Base-by-base conservation (phyloP, 2,888 invertebrate genomes). In the Salticus scenicus region DNA sequence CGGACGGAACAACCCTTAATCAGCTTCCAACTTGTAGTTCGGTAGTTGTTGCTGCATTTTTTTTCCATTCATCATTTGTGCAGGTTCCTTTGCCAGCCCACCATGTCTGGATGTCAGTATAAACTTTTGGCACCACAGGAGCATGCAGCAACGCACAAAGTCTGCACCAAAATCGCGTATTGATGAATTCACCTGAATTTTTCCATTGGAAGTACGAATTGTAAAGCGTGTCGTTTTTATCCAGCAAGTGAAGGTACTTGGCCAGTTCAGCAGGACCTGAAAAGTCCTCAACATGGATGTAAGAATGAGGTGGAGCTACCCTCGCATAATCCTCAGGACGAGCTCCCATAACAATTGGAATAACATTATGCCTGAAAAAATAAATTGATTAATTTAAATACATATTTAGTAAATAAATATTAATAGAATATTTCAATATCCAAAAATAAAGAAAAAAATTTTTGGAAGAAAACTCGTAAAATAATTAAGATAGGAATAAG, bases 271-370 rank as follows among this genome's bases (percentile, higher is more conserved):
- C 94, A 0, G 98, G 95, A 28, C 95, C 94, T 37, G 94, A 94
- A 91, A 98, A 98, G 91, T 98, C 98, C 90, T 98, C 98, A 28
- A 98, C 97, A 92, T 98, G 98, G 85, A 98, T 95, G 92, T 96
- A 98, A 2, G 97, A 97, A 89, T 96, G 94, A 90, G 95, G 94
- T 0, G 98, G 98, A 1, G 98, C 96, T 88, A 94, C 94, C 67
- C 95, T 94, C 87, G 94, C 95, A 91, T 98, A 98, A 91, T 98
- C 98, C 83, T 95, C 95, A 0, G 96, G 96, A 67, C 96, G 94
- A 0, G 97, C 98, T 0, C 98, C 98, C 98, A 98, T 98, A 83
- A 97, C 98, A 88, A 98, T 96, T 0, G 98, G 98, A 88, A 98
- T 91, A 66, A 97, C 95, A 91, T 96, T 95, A 89, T 95, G 94